phyloP scores from a whole-genome alignment of 2,797 vertebrate genomes.

The Melanogrammus aeglefinus region DNA sequence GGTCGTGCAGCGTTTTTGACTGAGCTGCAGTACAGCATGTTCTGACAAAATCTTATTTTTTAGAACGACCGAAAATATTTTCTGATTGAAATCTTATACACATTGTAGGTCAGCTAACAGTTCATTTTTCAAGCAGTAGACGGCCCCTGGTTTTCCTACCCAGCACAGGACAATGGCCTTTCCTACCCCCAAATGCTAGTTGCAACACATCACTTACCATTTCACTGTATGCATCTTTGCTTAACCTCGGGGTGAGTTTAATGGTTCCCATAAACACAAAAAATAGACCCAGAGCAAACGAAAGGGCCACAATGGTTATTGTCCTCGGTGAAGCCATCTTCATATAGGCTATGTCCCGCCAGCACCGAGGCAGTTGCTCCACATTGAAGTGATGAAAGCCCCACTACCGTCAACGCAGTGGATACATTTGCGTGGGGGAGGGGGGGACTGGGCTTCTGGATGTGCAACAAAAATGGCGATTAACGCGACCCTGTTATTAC shows the following conservation, averaged over 20 bases:
- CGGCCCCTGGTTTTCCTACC: slow-evolving; percentile 14
- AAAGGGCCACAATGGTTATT: slow-evolving; percentile 91
- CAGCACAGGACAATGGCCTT: slow-evolving; percentile 60
- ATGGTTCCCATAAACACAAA: slow-evolving; percentile 99
- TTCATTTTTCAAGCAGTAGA: slow-evolving; percentile 37
- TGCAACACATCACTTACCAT: slow-evolving; percentile 83
- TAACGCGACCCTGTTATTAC: slow-evolving; percentile 2
- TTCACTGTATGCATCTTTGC: slow-evolving; percentile 95
- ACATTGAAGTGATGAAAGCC: slow-evolving; percentile 32
- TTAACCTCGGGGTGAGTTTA: slow-evolving; percentile 93
- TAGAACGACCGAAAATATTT: not conserved
- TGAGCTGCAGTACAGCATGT: not conserved
- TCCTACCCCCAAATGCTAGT: slow-evolving; percentile 11
- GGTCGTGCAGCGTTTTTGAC: not conserved
- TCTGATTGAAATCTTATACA: slow-evolving; percentile 11
- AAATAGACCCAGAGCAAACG: slow-evolving; percentile 91
- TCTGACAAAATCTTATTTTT: too few species aligned
- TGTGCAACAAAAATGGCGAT: slow-evolving; percentile 58
- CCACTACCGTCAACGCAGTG: not conserved
- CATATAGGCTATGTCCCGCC: not conserved
- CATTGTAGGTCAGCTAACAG: slow-evolving; percentile 52
- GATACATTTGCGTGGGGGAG: not conserved
- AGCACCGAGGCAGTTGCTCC: slow-evolving; percentile 25
- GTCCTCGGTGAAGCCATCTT: slow-evolving; percentile 93
- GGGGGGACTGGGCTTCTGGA: not conserved